Base-by-base conservation (phyloP, 2,113 vertebrate genomes). In the Porphyrio hochstetteri region DNA sequence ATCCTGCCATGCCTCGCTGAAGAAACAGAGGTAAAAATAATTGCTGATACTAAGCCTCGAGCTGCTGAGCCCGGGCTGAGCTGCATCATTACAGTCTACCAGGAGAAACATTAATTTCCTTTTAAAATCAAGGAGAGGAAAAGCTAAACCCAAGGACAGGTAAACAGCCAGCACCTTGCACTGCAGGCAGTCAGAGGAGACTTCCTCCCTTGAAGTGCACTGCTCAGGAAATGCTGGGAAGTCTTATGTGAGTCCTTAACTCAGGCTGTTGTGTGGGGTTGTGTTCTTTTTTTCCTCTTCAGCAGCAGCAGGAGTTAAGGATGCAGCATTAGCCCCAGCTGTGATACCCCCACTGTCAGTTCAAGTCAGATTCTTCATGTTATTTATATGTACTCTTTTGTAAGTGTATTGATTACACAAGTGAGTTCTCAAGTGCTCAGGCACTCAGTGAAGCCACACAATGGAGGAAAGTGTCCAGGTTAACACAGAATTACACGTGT, bases 321-420 rank as follows among this genome's bases (percentile, higher is more conserved):
- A 92, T 4, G 4, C 92, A 64, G 67, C 70, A 55, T 87, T 87
- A 92, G 91, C 77, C 74, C 48, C 64, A 28, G 5, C 57, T 57
- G 61, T 0, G 0, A 55, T 86, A 76, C 53, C 57, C 13, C 5
- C 59, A 17, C 69, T 59, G 85, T 84, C 96, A 92, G 95, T 86
- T 91, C 82, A 90, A 94, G 92, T 86, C 90, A 86, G 87, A 85
- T 61, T 79, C 77, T 69, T 90, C 90, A 31, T 10, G 4, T 92
- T 91, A 82, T 91, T 97, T 82, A 28, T 93, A 65, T 69, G 77
- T 86, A 61, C 55, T 71, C 71, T 92, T 93, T 93, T 92, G 95
- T 93, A 59, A 72, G 77, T 1, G 1, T 71, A 91, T 96, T 0
- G 71, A 90, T 95, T 85, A 92, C 67, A 93, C 81, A 38, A 94